Conservation (phyloP, 2,888 invertebrate species). For the Hyppa rectilinea region DNA sequence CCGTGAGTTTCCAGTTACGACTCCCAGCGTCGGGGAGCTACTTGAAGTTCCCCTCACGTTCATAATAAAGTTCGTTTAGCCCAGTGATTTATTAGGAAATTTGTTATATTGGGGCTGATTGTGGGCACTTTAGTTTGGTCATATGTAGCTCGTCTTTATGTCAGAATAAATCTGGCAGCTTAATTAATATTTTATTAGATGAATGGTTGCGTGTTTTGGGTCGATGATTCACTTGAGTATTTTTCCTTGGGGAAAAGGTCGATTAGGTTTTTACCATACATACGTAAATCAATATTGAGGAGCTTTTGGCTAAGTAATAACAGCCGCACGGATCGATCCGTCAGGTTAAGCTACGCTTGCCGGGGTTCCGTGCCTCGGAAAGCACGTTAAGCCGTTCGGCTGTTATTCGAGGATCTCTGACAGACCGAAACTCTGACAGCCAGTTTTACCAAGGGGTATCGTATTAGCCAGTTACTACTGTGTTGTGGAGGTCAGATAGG, state of each 20-base stretch:
- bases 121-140: slow-evolving; percentile 32
- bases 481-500: too few species aligned
- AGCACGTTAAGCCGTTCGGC: too few species aligned
- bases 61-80: slow-evolving; percentile 52
- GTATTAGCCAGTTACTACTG: too few species aligned
- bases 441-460: too few species aligned
- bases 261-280: neutral
- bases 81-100: slow-evolving; percentile 57
- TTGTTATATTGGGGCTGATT: slow-evolving; percentile 42
- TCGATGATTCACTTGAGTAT: slow-evolving; percentile 14
- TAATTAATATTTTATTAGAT: slow-evolving; percentile 33
- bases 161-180: slow-evolving; percentile 25
- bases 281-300: too few species aligned
- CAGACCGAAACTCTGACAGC: too few species aligned
- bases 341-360: too few species aligned
- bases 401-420: too few species aligned
- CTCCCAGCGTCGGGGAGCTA: slow-evolving; percentile 7
- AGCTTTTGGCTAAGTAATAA: too few species aligned
- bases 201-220: neutral
- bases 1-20: slow-evolving; percentile 56
- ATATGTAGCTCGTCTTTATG: slow-evolving; percentile 21
- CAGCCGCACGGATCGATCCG: too few species aligned
- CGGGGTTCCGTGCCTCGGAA: too few species aligned
- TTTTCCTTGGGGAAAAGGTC: slow-evolving; percentile 18
- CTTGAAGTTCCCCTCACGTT: slow-evolving; percentile 60